These are phyloP conservation scores for Coelopa frigida DNA, from an alignment of 1,140 invertebrate genomes.

Conservation along the genomic window DNA sequence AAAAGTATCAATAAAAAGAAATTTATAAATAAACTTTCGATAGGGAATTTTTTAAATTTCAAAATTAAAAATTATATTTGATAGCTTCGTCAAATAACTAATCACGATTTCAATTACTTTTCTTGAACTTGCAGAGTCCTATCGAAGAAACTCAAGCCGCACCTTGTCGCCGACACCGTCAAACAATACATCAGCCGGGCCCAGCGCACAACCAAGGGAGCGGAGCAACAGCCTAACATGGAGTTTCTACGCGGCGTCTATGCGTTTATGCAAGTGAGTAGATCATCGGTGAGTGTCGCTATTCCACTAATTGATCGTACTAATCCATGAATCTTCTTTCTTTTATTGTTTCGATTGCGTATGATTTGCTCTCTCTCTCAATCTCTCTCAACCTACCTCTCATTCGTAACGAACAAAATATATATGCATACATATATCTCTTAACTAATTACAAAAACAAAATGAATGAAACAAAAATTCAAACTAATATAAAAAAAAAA, in stretches of 20 bases:
- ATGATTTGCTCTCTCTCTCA: conserved; percentile 22
- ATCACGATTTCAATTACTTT: neutral
- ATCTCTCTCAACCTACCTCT: no score
- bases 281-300: conserved; percentile 46
- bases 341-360: conserved; percentile 27
- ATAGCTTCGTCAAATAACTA: no score
- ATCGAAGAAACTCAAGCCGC: conserved; percentile 42
- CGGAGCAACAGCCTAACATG: conserved; percentile 45
- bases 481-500: conserved; percentile 3
- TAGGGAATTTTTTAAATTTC: no score
- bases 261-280: conserved; percentile 48
- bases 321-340: conserved; percentile 44
- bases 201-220: conserved; percentile 40
- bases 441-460: conserved; percentile 9
- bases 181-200: conserved; percentile 45
- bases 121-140: conserved; percentile 25
- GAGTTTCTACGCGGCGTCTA: conserved; percentile 47
- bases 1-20: no score
- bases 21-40: no score
- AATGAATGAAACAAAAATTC: conserved; percentile 20
- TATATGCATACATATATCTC: conserved; percentile 6
- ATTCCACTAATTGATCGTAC: conserved; percentile 41
- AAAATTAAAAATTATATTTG: no score
- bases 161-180: conserved; percentile 44
- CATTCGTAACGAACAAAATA: conserved; percentile 14